phyloP scores from a whole-genome alignment of 2,797 vertebrate species.

The Sylvia borin region DNA sequence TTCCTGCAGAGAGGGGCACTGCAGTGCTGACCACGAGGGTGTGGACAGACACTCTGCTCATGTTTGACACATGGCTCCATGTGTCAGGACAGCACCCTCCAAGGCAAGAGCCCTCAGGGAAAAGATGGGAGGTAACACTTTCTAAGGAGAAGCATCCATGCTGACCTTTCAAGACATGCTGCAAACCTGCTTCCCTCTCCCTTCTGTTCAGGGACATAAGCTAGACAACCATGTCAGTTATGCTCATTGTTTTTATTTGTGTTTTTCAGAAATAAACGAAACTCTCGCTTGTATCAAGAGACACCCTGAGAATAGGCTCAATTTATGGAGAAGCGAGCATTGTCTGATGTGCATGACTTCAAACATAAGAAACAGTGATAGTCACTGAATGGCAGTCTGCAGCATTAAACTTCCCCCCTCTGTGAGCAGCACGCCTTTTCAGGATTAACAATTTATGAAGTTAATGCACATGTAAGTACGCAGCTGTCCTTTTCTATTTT shows the following conservation, averaged over 20 bases:
- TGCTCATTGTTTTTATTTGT: neutral
- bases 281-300: neutral
- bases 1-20: neutral
- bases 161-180: neutral
- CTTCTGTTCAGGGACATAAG: neutral
- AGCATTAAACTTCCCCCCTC: neutral
- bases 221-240: neutral
- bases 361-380: neutral
- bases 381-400: neutral
- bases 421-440: conserved; percentile 27
- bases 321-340: neutral
- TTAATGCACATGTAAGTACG: conserved; percentile 50
- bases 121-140: neutral
- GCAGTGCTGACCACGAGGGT: rapidly evolving
- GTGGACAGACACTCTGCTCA: rapidly evolving
- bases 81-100: neutral
- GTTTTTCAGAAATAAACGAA: neutral
- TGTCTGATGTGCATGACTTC: neutral
- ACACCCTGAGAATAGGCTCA: neutral
- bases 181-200: neutral
- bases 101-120: neutral
- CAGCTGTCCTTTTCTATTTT: conserved; percentile 62
- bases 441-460: conserved; percentile 59
- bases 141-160: neutral
- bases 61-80: rapidly evolving